These are phyloP conservation scores for Pterostichus madidus DNA, from an alignment of 2,888 invertebrate genomes.

Conservation along the genomic window DNA sequence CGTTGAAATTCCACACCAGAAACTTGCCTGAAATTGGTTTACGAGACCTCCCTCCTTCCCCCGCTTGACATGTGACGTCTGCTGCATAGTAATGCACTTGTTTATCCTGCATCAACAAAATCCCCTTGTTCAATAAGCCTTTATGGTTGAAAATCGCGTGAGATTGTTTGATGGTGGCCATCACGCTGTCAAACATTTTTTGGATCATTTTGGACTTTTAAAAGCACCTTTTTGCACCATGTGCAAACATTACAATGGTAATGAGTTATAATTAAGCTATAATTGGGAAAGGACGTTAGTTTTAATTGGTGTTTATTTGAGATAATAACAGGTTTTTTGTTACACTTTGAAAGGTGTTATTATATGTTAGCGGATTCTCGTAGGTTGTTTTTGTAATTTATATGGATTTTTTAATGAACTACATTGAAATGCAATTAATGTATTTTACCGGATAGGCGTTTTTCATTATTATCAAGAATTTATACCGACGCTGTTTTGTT, in stretches of 20 bases:
- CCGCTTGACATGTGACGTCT: constrained; percentile 46
- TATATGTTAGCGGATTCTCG: neutral
- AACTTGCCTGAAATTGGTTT: constrained; percentile 48
- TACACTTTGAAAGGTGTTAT: constrained; percentile 46
- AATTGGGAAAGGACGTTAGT: constrained; percentile 46
- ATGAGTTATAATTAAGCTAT: constrained; percentile 59
- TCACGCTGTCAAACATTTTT: constrained; percentile 16
- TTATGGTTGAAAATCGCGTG: constrained; percentile 19
- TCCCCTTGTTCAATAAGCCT: constrained; percentile 25
- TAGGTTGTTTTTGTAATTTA: constrained; percentile 23
- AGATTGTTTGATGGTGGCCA: neutral
- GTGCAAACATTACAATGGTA: constrained; percentile 54
- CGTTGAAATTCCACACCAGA: too few species aligned
- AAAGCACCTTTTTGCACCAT: constrained; percentile 29
- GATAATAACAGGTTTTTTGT: constrained; percentile 46
- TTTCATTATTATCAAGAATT: constrained; percentile 4
- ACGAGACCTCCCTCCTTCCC: constrained; percentile 19
- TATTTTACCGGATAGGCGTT: neutral
- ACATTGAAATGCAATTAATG: constrained; percentile 13
- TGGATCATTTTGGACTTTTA: constrained; percentile 3
- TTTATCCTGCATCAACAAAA: constrained; percentile 10
- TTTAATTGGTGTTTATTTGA: constrained; percentile 59
- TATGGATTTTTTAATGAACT: constrained; percentile 28
- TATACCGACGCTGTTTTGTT: neutral
- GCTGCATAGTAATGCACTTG: constrained; percentile 55